A percentile compares a stretch with the other conserved stretches of the same genome.
Conservation (phyloP, 2,113 vertebrate species). For the Etheostoma spectabile region DNA sequence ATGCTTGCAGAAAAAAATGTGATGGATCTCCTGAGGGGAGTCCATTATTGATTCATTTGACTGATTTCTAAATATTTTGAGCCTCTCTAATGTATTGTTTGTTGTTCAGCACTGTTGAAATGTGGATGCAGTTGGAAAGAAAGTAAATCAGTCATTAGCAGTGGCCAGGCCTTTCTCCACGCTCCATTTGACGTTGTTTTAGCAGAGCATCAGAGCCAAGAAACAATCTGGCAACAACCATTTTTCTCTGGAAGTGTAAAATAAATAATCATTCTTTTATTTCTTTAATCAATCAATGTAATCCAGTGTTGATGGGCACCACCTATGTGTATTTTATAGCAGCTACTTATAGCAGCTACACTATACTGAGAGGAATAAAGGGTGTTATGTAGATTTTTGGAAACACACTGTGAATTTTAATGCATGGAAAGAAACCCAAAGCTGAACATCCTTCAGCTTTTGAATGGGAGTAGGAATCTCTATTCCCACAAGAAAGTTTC, state of each 20-base stretch:
- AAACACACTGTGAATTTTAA: conserved; percentile 42
- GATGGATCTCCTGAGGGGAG: conserved; percentile 36
- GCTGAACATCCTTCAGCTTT: conserved; percentile 28
- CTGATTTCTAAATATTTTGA: conserved; percentile 57
- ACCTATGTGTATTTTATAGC: conserved; percentile 18
- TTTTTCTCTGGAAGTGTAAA: conserved; percentile 60
- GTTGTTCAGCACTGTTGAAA: conserved; percentile 60
- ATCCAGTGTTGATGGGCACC: conserved; percentile 32
- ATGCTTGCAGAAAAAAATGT: conserved; percentile 13
- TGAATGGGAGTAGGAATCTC: conserved; percentile 32
- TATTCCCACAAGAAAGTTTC: conserved; percentile 52
- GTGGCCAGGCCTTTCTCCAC: conserved; percentile 57
- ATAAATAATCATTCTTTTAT: conserved; percentile 59
- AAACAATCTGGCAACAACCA: conserved; percentile 61
- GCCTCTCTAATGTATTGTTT: conserved; percentile 63
- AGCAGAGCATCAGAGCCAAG: conserved; percentile 48
- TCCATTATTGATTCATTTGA: conserved; percentile 61
- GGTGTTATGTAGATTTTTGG: conserved; percentile 40
- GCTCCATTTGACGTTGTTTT: conserved; percentile 71
- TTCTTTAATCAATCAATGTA: conserved; percentile 60
- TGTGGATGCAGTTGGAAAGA: conserved; percentile 59
- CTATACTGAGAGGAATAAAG: conserved; percentile 16
- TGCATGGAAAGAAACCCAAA: conserved; percentile 9
- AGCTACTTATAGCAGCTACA: conserved; percentile 17
- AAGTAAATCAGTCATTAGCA: conserved; percentile 74